Base-by-base conservation (phyloP, 2,113 vertebrate genomes). In the Crotophaga sulcirostris region DNA sequence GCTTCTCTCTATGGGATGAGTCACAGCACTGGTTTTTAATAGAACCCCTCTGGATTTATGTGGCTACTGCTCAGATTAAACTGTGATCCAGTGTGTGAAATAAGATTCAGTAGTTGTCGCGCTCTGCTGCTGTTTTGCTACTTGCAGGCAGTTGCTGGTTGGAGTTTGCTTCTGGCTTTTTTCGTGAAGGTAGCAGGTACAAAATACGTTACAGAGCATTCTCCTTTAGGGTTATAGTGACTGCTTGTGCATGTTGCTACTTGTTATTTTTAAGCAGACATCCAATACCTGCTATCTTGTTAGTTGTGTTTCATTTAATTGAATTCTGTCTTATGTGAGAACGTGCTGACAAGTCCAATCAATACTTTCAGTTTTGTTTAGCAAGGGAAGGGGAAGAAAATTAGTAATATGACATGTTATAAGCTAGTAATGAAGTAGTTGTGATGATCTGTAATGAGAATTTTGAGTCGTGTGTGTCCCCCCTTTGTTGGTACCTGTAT, bases 21-120 rank as follows among this genome's bases (percentile, higher is more conserved):
- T 95, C 84, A 89, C 52, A 60, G 73, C n/a, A 16, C 44, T 94
- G 58, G 2, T 93, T 92, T 95, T 90, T 90, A 92, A 89, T 94
- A 84, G 90, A 92, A 40, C 49, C 69, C 28, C 54, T 90, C 80
- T 78, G 88, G 88, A 93, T 95, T 93, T 92, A 38, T 79, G 66
- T 72, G 73, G 83, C 66, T 87, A 60, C 76, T 54, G 16, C 83
- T 79, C 40, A 45, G 94, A 81, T 89, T 90, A 90, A 89, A 87
- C 76, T 87, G 84, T 75, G 85, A 84, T 90, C 24, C 3, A 2
- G 16, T 1, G 3, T 16, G 10, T 72, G 88, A 92, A 96, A 75
- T 75, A 72, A 78, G 73, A 84, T 92, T 90, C 69, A 54, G 79
- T n/a, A 70, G 72, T 45, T 64, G 62, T 59, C 0, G 40, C 38